phyloP scores from a whole-genome alignment of 2,888 invertebrate genomes.

The Reticulitermes lucifugus region DNA sequence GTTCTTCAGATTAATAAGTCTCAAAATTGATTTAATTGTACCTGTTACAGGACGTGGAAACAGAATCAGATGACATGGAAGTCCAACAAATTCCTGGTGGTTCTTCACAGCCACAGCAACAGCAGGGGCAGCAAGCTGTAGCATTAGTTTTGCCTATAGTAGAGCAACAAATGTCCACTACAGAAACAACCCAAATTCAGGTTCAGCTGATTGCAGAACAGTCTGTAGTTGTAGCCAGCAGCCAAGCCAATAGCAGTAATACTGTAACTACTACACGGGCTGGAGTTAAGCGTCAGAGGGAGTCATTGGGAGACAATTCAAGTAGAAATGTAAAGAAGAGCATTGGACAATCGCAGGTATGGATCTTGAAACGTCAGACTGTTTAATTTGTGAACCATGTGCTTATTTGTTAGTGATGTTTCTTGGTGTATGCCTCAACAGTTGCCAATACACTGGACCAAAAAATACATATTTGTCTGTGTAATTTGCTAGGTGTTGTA shows the following conservation, averaged over 20 bases:
- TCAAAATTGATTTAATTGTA: not conserved
- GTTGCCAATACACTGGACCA: too few species aligned
- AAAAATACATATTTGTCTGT: too few species aligned
- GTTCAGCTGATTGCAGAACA: conserved; percentile 61
- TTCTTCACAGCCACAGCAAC: conserved; percentile 44
- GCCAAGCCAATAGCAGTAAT: conserved; percentile 64
- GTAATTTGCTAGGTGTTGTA: too few species aligned
- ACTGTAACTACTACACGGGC: conserved; percentile 77
- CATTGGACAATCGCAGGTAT: conserved; percentile 39
- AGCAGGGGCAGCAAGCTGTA: conserved; percentile 68
- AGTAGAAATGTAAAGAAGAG: conserved; percentile 43
- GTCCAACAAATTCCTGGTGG: conserved; percentile 19
- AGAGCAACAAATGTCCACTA: conserved; percentile 62
- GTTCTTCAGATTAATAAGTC: too few species aligned
- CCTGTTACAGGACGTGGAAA: conserved; percentile 63
- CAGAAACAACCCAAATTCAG: conserved; percentile 63
- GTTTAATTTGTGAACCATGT: too few species aligned
- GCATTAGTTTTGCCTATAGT: conserved; percentile 78
- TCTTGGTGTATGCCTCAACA: too few species aligned
- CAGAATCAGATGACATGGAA: conserved; percentile 42
- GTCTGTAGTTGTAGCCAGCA: conserved; percentile 55
- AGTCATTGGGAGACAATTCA: conserved; percentile 68
- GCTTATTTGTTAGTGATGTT: too few species aligned
- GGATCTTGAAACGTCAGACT: not conserved
- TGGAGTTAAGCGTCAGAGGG: conserved; percentile 71